A percentile compares a stretch with the other conserved stretches of the same genome.
These are phyloP conservation scores for Lumbricus terrestris DNA, from an alignment of 2,888 invertebrate species.

Conservation along the genomic window DNA sequence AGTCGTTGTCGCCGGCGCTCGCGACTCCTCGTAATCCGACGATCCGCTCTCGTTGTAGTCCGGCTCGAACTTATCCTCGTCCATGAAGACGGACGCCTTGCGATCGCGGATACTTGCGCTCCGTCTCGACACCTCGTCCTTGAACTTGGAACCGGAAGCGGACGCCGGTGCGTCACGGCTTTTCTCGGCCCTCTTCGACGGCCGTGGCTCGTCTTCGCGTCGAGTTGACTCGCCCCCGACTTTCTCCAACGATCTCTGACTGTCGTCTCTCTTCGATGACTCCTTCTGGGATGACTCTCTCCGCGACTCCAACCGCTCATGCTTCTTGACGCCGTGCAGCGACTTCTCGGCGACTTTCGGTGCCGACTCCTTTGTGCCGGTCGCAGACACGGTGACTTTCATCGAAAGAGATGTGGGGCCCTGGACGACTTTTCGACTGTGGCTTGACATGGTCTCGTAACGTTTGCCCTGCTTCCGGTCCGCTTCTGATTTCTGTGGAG, in stretches of 20 bases:
- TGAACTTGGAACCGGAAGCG: not conserved
- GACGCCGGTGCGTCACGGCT: not conserved
- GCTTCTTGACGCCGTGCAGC: not conserved
- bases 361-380: not conserved
- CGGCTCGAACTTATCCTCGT: slow-evolving; percentile 16
- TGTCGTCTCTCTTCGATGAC: not conserved
- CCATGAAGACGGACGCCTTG: slow-evolving; percentile 4
- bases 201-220: not conserved
- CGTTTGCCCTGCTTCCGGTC: not conserved
- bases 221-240: not conserved
- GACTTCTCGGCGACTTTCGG: not conserved
- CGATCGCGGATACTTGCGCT: not conserved
- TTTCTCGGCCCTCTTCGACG: not conserved
- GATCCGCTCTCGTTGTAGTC: slow-evolving; percentile 12
- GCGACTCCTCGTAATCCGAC: not conserved
- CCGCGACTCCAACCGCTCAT: not conserved
- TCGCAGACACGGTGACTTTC: not conserved
- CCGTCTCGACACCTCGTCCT: not conserved
- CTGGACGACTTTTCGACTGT: slow-evolving; percentile 5
- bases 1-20: not conserved
- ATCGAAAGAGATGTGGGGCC: not conserved
- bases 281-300: not conserved
- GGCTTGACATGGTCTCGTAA: not conserved
- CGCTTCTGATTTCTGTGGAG: not conserved
- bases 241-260: not conserved